A percentile compares a stretch with the other conserved stretches of the same genome.
These are phyloP conservation scores for Epiblema foenella DNA, from an alignment of 2,888 invertebrate species.

Conservation along the genomic window DNA sequence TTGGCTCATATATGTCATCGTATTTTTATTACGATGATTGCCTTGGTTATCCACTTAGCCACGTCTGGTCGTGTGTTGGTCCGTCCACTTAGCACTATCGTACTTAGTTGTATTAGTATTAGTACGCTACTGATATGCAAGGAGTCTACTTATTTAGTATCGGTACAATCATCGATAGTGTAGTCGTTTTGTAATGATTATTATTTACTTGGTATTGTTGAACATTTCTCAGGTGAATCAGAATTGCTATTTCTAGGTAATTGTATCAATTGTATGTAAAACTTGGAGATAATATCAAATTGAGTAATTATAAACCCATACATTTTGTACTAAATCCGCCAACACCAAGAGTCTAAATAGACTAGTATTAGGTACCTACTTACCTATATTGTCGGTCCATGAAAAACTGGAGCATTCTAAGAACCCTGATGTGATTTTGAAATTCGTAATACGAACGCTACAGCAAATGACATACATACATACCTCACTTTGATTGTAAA, in stretches of 20 bases:
- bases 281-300: background rate
- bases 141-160: conserved; percentile 48
- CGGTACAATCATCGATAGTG: conserved; percentile 43
- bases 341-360: background rate
- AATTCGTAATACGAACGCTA: too few species aligned
- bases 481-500: too few species aligned
- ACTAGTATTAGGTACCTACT: too few species aligned
- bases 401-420: too few species aligned
- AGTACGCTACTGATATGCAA: conserved; percentile 46
- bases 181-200: background rate
- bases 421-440: too few species aligned
- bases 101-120: conserved; percentile 47
- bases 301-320: too few species aligned
- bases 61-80: conserved; percentile 45
- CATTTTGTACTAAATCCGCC: background rate
- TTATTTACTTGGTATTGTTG: background rate
- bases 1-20: background rate
- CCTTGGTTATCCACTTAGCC: conserved; percentile 24
- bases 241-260: background rate
- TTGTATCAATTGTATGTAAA: background rate
- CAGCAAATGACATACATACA: too few species aligned
- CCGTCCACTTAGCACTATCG: conserved; percentile 47
- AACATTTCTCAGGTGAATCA: background rate
- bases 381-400: too few species aligned
- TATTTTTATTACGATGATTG: conserved; percentile 8